Evolutionary conservation across 2,797 vertebrate species (phyloP), one percentile per base, ranked within the genome.

Genomic region (Ateles fusciceps): DNA sequence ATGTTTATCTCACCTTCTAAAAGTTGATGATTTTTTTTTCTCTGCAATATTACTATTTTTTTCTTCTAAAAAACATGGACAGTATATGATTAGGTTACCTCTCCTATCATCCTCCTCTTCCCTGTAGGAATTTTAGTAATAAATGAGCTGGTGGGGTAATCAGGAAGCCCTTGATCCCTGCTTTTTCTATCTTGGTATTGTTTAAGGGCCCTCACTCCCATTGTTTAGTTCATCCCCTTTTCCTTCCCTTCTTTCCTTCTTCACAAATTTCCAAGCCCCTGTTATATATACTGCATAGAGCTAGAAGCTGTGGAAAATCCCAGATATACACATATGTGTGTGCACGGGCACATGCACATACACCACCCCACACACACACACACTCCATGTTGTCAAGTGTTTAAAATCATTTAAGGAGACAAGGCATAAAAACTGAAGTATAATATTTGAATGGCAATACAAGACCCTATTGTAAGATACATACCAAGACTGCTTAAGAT

Each of bases 401-500:
- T 91, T 93, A 79, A 26, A 86, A 86, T 91, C 46, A 42, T 75
- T 57, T 57, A 44, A 71, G 48, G 28, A 71, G 46, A 91, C 14
- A 90, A 87, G 17, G 7, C 26, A 78, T 75, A 81, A 93, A 85
- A 89, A 57, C 22, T 52, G 72, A 94, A 81, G 46, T 72, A 5
- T n/a, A 59, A 48, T 33, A 83, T 12, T 86, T 68, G 46, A 85
- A 64, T 64, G 14, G 19, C 17, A 12, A 55, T 42, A 33, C 10
- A 83, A 79, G 42, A 52, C 42, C 50, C 64, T 79, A 48, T 33
- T 42, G 26, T 42, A 48, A 87, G 59, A 52, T 26, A 24, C 59
- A 13, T 64, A n/a, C 12, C 48, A 55, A 84, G 7, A 44, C 61
- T 68, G 21, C 59, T 91, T 42, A 48, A 68, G 39, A 36, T 26